Evolutionary conservation across 2,113 vertebrate genomes (phyloP).

Genomic region (Phrynosoma platyrhinos): DNA sequence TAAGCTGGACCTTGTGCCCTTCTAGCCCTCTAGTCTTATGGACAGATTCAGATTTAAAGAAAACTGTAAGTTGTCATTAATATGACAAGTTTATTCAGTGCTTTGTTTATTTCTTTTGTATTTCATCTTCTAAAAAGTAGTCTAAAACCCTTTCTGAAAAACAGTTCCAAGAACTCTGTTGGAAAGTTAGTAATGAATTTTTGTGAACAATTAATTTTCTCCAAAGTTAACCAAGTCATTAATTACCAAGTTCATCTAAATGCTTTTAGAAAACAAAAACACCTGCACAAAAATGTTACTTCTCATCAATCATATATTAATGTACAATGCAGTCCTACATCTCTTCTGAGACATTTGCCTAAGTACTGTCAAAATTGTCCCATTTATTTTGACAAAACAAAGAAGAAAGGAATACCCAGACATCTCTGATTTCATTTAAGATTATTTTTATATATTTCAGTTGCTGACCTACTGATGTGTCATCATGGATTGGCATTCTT

Average conservation of each 20-base stretch:
- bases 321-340: too few relatives aligned
- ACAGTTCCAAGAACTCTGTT: too few relatives aligned
- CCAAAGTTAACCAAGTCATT: not conserved
- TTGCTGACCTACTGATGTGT: slow-evolving; percentile 76
- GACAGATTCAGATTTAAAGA: not conserved
- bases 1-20: not conserved
- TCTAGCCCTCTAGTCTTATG: not conserved
- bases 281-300: too few relatives aligned
- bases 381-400: not conserved
- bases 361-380: not conserved
- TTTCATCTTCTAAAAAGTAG: too few relatives aligned
- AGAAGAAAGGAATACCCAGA: not conserved
- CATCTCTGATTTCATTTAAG: not conserved
- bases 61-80: not conserved
- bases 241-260: not conserved
- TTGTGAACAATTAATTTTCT: not conserved
- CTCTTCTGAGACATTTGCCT: too few relatives aligned
- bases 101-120: too few relatives aligned
- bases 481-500: slow-evolving; percentile 57
- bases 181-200: not conserved
- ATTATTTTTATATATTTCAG: not conserved
- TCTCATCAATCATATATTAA: too few relatives aligned
- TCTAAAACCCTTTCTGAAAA: too few relatives aligned
- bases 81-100: not conserved
- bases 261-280: not conserved